Conservation (phyloP, 2,888 invertebrate species). For the Pegoplata infirma region DNA sequence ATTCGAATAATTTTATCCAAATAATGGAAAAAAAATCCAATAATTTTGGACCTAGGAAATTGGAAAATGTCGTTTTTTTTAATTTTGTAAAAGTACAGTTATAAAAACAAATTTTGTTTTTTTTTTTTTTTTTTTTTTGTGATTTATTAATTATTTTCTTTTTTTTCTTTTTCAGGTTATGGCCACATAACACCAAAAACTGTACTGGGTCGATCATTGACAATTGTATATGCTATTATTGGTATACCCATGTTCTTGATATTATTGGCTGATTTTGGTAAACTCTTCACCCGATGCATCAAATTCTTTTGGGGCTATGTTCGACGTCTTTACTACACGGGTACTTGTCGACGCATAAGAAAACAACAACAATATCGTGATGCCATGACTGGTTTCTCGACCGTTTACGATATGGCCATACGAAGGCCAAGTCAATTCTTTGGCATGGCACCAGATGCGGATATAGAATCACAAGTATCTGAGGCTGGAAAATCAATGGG, state of each 20-base stretch:
- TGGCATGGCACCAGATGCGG: slow-evolving; percentile 79
- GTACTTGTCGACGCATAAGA: slow-evolving; percentile 88
- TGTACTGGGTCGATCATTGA: slow-evolving; percentile 88
- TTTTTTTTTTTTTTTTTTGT: too few relatives aligned
- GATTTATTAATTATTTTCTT: background rate
- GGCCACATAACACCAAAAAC: slow-evolving; percentile 97
- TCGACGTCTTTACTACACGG: slow-evolving; percentile 89
- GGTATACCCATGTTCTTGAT: slow-evolving; percentile 98
- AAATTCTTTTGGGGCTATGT: slow-evolving; percentile 95
- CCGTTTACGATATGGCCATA: slow-evolving; percentile 88
- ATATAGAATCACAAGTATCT: slow-evolving; percentile 78
- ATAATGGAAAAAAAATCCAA: too few relatives aligned
- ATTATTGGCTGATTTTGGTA: slow-evolving; percentile 95
- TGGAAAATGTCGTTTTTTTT: too few relatives aligned
- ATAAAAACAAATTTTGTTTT: too few relatives aligned
- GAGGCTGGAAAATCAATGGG: slow-evolving; percentile 65
- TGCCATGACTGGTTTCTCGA: slow-evolving; percentile 90
- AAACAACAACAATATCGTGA: slow-evolving; percentile 88
- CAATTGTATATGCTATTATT: slow-evolving; percentile 95
- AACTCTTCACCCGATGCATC: slow-evolving; percentile 92
- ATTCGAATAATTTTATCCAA: too few relatives aligned
- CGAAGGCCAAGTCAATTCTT: slow-evolving; percentile 85
- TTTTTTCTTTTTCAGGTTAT: slow-evolving; percentile 86
- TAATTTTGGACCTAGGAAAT: too few relatives aligned
- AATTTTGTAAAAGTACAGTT: too few relatives aligned